Base-by-base conservation (phyloP, 2,888 invertebrate genomes). In the Drosophila algonquin region DNA sequence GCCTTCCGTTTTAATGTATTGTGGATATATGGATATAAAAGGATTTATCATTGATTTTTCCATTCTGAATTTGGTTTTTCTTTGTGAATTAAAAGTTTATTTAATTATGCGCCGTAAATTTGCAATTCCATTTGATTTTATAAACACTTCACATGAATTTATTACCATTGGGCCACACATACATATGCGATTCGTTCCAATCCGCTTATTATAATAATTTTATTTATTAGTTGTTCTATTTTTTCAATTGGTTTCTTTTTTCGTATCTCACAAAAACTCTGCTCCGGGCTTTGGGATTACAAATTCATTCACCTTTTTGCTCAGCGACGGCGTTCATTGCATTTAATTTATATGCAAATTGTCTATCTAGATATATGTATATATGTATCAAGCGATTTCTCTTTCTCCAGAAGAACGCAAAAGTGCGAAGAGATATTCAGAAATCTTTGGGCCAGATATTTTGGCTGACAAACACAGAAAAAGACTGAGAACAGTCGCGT, bases 221-320 rank as follows among this genome's bases (percentile, higher is more conserved):
- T 32, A 45, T 21, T 54, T 30, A 32, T 46, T 55, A 32, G 45
- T 9, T 12, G 12, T 52, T 14, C 18, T 7, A 14, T 27, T 40
- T 30, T 30, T 52, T 9, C 24, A 12, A 51, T 59, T 44, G 16
- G 44, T 27, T 52, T 59, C 18, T 53, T 27, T 44, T 6, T 14
- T 14, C 27, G 18, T 44, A 27, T 6, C 5, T 40, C 48, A 21
- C 21, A 48, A 48, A 48, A 48, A 48, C 40, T 40, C 40, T 30
- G n/a, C 14, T 48, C 18, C 3, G n/a, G 14, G 24, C 27, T 40
- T 30, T 48, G 18, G 16, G 47, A 40, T 58, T 58, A 18, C 53
- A 9, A 18, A 48, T 30, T 57, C 16, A 77, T 77, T 85, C 63
- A 81, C 86, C 86, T 82, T 67, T 69, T 35, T 71, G 75, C 46